A percentile compares a stretch with the other conserved stretches of the same genome.
Evolutionary conservation across 2,888 invertebrate genomes (phyloP).

Genomic region (Conops quadrifasciatus): DNA sequence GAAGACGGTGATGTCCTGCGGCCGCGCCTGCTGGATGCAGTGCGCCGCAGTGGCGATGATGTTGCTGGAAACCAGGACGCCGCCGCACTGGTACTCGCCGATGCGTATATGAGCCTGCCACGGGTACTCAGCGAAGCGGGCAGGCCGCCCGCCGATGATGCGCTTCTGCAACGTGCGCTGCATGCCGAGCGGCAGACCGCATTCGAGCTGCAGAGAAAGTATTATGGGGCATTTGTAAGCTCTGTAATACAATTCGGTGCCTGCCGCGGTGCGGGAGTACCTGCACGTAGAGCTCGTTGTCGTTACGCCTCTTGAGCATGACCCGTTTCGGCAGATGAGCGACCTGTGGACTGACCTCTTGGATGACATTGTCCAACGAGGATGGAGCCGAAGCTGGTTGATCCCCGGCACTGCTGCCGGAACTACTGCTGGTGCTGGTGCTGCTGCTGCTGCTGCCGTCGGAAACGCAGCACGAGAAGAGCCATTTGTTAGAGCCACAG

Average conservation of each 20-base stretch:
- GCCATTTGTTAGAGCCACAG: constrained; percentile 74
- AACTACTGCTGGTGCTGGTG: constrained; percentile 15
- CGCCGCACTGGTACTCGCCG: constrained; percentile 83
- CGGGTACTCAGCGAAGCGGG: constrained; percentile 78
- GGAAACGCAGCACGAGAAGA: constrained; percentile 76
- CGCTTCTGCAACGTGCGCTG: constrained; percentile 73
- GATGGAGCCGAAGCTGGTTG: constrained; percentile 51
- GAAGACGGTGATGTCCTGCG: constrained; percentile 79
- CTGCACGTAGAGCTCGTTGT: constrained; percentile 57
- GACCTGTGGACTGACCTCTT: constrained; percentile 56
- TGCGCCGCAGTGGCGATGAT: constrained; percentile 83
- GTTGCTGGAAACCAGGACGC: constrained; percentile 78
- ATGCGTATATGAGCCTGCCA: constrained; percentile 89
- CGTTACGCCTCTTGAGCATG: constrained; percentile 61
- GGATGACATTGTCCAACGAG: constrained; percentile 48
- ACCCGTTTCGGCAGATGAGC: constrained; percentile 58
- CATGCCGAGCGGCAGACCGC: constrained; percentile 72
- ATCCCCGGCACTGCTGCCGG: neutral
- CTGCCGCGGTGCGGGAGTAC: no score
- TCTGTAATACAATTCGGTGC: no score
- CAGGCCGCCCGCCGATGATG: constrained; percentile 83
- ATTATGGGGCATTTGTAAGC: neutral
- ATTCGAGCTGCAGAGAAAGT: constrained; percentile 68
- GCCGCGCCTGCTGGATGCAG: constrained; percentile 79
- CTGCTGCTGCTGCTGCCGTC: constrained; percentile 44